phyloP scores from a whole-genome alignment of 1,140 invertebrate genomes.

The Thalassaphorura encarpata region DNA sequence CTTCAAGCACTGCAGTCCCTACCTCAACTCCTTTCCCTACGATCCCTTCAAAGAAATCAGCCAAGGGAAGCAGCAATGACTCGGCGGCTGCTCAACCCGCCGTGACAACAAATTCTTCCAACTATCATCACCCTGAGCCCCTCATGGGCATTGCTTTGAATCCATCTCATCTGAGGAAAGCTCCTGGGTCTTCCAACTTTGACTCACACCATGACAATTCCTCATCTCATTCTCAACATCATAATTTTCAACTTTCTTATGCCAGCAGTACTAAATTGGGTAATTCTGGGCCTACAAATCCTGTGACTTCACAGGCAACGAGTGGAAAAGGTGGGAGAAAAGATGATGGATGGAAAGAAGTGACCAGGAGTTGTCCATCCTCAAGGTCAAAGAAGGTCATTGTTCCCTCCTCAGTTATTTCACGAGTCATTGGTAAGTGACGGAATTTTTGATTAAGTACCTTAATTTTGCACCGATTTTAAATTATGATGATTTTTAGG shows the following conservation, averaged over 20 bases:
- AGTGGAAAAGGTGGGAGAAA: slow-evolving; percentile 53
- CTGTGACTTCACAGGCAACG: too few relatives aligned
- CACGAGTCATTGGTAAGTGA: slow-evolving; percentile 51
- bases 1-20: too few relatives aligned
- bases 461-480: neutral
- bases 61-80: too few relatives aligned
- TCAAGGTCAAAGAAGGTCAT: slow-evolving; percentile 67
- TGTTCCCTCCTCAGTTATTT: slow-evolving; percentile 87
- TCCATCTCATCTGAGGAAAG: too few relatives aligned
- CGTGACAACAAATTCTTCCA: too few relatives aligned
- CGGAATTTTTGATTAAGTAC: neutral
- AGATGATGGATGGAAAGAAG: slow-evolving; percentile 96
- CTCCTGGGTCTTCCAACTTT: too few relatives aligned
- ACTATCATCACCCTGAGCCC: slow-evolving; percentile 23
- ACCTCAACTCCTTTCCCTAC: too few relatives aligned
- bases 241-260: too few relatives aligned
- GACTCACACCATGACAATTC: too few relatives aligned
- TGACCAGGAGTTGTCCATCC: slow-evolving; percentile 56
- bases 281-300: too few relatives aligned
- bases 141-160: slow-evolving; percentile 26
- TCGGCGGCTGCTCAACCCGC: too few relatives aligned
- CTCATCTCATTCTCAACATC: neutral
- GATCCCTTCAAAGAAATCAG: too few relatives aligned
- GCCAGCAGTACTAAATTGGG: neutral
- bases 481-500: slow-evolving; percentile 51